These are phyloP conservation scores for Drosophila pruinosa DNA, from an alignment of 1,140 invertebrate genomes.

Conservation along the genomic window DNA sequence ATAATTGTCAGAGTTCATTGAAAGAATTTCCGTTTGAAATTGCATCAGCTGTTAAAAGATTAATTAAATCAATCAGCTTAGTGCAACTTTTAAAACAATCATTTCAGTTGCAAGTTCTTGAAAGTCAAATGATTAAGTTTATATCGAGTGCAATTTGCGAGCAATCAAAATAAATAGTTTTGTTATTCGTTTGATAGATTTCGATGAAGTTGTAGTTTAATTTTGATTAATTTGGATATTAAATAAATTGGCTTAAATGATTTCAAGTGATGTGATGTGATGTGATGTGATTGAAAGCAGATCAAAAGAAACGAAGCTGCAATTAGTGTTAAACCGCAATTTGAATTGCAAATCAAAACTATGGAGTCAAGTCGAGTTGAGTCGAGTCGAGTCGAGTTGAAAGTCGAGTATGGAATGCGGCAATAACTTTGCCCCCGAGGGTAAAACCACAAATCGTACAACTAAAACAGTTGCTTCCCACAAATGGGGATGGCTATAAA, in stretches of 20 bases:
- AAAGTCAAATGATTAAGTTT: background rate
- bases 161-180: conserved; percentile 2
- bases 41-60: background rate
- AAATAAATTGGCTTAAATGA: conserved; percentile 2
- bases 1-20: too few relatives aligned
- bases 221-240: background rate
- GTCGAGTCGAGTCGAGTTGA: background rate
- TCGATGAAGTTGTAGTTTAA: conserved; percentile 3
- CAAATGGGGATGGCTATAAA: conserved; percentile 12
- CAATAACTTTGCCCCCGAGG: background rate
- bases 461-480: conserved; percentile 13
- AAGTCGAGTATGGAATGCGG: background rate
- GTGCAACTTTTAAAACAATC: background rate
- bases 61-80: background rate
- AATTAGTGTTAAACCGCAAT: conserved; percentile 28
- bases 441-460: conserved; percentile 15
- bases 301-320: conserved; percentile 6
- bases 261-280: background rate
- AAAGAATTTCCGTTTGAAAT: background rate
- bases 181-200: background rate
- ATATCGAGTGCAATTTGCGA: background rate
- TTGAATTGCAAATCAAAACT: conserved; percentile 23
- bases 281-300: conserved; percentile 4
- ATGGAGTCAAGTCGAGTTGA: background rate
- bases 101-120: too few relatives aligned